phyloP scores from a whole-genome alignment of 2,113 vertebrate species.

The Eretmochelys imbricata region DNA sequence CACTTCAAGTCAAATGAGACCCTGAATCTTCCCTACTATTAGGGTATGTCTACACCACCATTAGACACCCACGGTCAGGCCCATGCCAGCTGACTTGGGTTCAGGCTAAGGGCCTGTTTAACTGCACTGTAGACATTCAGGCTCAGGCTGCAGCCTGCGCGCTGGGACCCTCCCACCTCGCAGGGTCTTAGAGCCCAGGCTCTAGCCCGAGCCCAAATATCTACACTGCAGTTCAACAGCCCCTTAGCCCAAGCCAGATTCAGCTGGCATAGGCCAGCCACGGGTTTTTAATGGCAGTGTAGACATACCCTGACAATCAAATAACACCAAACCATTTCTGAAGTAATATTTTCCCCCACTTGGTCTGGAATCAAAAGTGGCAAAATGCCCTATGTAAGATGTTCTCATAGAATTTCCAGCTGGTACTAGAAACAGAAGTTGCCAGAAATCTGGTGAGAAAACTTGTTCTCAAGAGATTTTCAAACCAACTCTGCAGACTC shows the following conservation, averaged over 20 bases:
- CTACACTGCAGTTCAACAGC: background rate
- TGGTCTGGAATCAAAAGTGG: slow-evolving; percentile 24
- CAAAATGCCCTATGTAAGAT: slow-evolving; percentile 26
- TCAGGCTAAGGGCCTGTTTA: background rate
- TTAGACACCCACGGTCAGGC: background rate
- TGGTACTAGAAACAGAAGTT: slow-evolving; percentile 31
- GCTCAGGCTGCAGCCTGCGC: background rate
- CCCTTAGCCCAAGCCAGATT: background rate
- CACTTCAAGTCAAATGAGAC: background rate
- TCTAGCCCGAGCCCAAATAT: background rate
- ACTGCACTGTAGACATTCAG: background rate
- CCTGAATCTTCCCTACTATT: background rate
- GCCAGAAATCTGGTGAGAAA: slow-evolving; percentile 57
- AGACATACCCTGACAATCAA: background rate
- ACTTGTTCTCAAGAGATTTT: slow-evolving; percentile 47
- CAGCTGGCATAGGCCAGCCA: background rate
- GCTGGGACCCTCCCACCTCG: background rate
- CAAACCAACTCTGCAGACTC: background rate
- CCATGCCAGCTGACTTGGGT: background rate
- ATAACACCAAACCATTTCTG: background rate
- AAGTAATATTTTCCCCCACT: slow-evolving; percentile 45
- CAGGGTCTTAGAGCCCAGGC: background rate
- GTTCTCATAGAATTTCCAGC: slow-evolving; percentile 52
- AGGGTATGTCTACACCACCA: background rate
- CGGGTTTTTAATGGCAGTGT: background rate